These are phyloP conservation scores for Glaucopsyche alexis DNA, from an alignment of 2,888 invertebrate genomes.

Conservation along the genomic window DNA sequence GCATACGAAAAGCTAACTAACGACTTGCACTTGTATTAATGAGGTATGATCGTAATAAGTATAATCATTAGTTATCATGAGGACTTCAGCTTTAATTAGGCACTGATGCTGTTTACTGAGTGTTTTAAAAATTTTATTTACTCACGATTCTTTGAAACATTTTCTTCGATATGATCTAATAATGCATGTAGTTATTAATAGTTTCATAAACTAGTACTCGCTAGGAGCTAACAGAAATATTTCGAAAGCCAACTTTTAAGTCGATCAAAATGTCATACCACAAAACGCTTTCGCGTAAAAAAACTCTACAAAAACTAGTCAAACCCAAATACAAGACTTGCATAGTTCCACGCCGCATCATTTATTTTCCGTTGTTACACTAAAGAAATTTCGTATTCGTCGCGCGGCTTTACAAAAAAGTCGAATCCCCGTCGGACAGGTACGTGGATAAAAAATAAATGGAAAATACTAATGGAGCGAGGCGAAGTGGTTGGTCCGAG, in stretches of 20 bases:
- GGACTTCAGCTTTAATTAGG: not conserved
- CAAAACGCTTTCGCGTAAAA: conserved; percentile 9
- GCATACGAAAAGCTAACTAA: conserved; percentile 34
- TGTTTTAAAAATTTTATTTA: too few species aligned
- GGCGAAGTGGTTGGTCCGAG: conserved; percentile 64
- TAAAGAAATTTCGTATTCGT: conserved; percentile 76
- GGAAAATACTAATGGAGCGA: conserved; percentile 79
- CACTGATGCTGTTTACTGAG: not conserved
- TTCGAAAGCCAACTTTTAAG: not conserved
- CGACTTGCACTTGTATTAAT: conserved; percentile 35
- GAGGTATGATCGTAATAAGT: conserved; percentile 28
- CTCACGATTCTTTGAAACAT: too few species aligned
- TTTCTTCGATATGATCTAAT: too few species aligned
- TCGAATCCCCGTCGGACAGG: conserved; percentile 76
- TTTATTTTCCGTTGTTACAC: conserved; percentile 71
- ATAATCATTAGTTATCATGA: conserved; percentile 1
- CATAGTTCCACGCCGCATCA: conserved; percentile 68
- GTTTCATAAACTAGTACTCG: too few species aligned
- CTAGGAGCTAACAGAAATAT: too few species aligned
- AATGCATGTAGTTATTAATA: too few species aligned
- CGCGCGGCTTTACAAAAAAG: conserved; percentile 74
- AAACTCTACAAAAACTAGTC: conserved; percentile 37
- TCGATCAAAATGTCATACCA: not conserved
- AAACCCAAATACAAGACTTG: conserved; percentile 65
- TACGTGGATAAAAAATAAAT: conserved; percentile 80